Base-by-base conservation (phyloP, 2,888 invertebrate genomes). In the Ypsolopha scabrella region DNA sequence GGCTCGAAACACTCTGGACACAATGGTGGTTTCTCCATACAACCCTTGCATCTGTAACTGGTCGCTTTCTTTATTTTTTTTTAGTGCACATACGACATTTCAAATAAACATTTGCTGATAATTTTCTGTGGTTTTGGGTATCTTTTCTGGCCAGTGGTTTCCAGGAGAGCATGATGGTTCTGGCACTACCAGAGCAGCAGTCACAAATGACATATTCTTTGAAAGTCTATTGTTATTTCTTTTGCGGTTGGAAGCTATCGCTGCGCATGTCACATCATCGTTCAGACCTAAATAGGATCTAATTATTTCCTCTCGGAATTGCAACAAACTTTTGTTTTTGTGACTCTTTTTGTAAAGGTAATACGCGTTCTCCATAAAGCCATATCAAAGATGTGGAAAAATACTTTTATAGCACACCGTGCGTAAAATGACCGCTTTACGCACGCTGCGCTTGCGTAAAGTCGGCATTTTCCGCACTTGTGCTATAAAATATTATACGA, bases 321-420 rank as follows among this genome's bases (percentile, higher is more conserved):
- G n/a, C 39, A 39, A 11, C 10, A 39, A 39, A n/a, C 39, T 39
- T 39, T 10, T 11, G 39, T 39, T 39, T 39, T 10, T 11, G 39
- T 11, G 10, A 38, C 36, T 24, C 47, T 57, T 53, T 48, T 33
- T 41, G n/a, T 39, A 45, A 24, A 51, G 24, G 51, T 57, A 58
- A 53, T 50, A 61, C 54, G 58, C 51, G 57, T 62, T 62, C n/a
- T n/a, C 57, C 56, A 59, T 41, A 62, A 53, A 43, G 57, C 54
- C 47, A 60, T 53, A 51, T 62, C 62, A 48, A 61, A 54, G 50
- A 60, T 51, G 54, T 64, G 63, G 56, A 64, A 63, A 39, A 64
- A 56, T 49, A 64, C 55, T n/a, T n/a, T n/a, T n/a, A n/a, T n/a
- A n/a, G n/a, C n/a, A n/a, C n/a, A n/a, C n/a, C n/a, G n/a, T n/a